Percentiles rank a stretch among this genome's conserved stretches.
These are phyloP conservation scores for Willisornis vidua DNA, from an alignment of 2,113 vertebrate species.

Conservation along the genomic window DNA sequence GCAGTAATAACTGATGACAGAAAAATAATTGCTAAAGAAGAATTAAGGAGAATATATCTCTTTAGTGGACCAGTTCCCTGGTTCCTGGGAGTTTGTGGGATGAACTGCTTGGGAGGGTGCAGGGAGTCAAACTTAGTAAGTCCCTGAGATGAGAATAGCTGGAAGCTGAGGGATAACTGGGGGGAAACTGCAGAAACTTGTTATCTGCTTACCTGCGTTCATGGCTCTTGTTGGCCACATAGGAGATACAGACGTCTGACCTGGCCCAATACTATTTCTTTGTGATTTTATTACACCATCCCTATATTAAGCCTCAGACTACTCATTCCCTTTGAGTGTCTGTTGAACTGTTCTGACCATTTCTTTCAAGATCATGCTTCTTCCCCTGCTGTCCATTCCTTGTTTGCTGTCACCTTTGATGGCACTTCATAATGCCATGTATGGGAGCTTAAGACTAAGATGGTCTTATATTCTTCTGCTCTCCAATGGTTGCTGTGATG, in stretches of 20 bases:
- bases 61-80: background rate
- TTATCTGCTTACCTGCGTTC: background rate
- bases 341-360: background rate
- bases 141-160: background rate
- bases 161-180: background rate
- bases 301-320: background rate
- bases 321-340: background rate
- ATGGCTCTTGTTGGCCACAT: background rate
- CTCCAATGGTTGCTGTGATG: background rate
- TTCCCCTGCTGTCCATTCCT: background rate
- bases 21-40: background rate
- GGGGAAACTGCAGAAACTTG: background rate
- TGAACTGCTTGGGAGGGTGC: background rate
- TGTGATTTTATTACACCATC: background rate
- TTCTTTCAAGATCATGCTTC: background rate
- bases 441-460: background rate
- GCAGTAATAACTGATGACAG: background rate
- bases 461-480: background rate
- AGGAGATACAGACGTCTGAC: background rate
- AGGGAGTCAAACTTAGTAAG: background rate
- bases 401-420: background rate
- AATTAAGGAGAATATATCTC: background rate
- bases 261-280: background rate
- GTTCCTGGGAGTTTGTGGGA: background rate
- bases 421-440: rapidly evolving